Base-by-base conservation (phyloP, 2,888 invertebrate species). In the Phalera bucephala region DNA sequence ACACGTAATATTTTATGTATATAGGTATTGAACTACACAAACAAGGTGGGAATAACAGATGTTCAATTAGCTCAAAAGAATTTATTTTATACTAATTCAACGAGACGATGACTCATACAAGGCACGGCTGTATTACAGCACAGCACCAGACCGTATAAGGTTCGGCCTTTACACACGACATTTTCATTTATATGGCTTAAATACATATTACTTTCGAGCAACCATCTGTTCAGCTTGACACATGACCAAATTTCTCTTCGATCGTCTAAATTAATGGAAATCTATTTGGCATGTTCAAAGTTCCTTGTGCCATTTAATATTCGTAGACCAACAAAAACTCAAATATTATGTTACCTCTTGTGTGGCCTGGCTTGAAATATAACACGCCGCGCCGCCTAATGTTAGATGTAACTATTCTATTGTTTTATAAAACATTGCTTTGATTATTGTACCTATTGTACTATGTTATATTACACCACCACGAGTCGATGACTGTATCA, bases 201-300 rank as follows among this genome's bases (percentile, higher is more conserved):
- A 82, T 78, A 73, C 77, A 72, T 71, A 71, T 69, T 68, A 80
- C 87, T 88, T 87, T 87, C 86, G 85, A 86, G 71, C 63, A 52
- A 57, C 88, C 88, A 88, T 85, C 85, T 88, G 88, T 80, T 86
- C 73, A 47, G 79, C 83, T 83, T 85, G 84, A 80, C 75, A 71
- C 66, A 67, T 76, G 71, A 66, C 73, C 73, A 78, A 84, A 83
- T 83, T 86, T 86, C 81, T 73, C 79, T 77, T 64, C 29, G 36
- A 46, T 49, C n/a, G n/a, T n/a, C n/a, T n/a, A n/a, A n/a, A n/a
- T 40, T 43, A 36, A 43, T 32, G 30, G 27, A 34, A 42, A 35
- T 42, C 34, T 48, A 42, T 48, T 45, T 46, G 45, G 25, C 32
- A 43, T 44, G 26, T 15, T 30, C 29, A 41, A 40, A 27, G 26